A percentile compares a stretch with the other conserved stretches of the same genome.
These are phyloP conservation scores for Rhinatrema bivittatum DNA, from an alignment of 2,797 vertebrate genomes.

Conservation along the genomic window DNA sequence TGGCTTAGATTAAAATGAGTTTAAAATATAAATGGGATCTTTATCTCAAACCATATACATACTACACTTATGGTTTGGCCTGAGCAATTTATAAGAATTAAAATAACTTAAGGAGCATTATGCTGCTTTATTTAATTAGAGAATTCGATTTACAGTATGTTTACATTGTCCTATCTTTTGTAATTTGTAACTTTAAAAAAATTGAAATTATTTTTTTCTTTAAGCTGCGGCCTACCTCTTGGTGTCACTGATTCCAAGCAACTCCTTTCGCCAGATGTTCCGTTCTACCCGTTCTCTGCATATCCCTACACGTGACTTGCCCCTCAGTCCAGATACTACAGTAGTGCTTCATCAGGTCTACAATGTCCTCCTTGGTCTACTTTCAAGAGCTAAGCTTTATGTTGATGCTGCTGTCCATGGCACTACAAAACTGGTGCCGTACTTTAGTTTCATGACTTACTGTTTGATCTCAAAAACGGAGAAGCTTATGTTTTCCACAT, in stretches of 20 bases:
- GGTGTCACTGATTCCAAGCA: slow-evolving; percentile 97
- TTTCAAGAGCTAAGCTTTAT: slow-evolving; percentile 92
- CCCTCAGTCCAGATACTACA: slow-evolving; percentile 92
- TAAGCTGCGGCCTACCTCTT: slow-evolving; percentile 95
- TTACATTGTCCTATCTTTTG: no score
- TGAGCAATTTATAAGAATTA: no score
- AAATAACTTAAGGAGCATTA: no score
- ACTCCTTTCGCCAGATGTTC: slow-evolving; percentile 98
- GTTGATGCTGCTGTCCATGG: slow-evolving; percentile 94
- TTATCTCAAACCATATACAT: no score
- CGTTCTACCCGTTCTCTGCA: slow-evolving; percentile 93
- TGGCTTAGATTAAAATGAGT: no score
- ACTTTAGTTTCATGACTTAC: slow-evolving; percentile 98
- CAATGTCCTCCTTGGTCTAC: slow-evolving; percentile 87
- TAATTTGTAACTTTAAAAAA: no score
- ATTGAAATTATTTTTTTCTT: slow-evolving; percentile 35
- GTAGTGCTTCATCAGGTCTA: slow-evolving; percentile 96
- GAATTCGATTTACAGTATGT: no score
- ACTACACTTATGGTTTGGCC: no score
- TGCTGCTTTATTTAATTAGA: no score
- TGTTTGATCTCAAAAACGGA: slow-evolving; percentile 98
- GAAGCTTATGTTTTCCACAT: slow-evolving; percentile 97
- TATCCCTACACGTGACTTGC: slow-evolving; percentile 90
- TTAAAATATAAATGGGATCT: no score
- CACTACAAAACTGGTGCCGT: slow-evolving; percentile 95